These are phyloP conservation scores for Meda fulgida DNA, from an alignment of 2,797 vertebrate species.

Conservation along the genomic window DNA sequence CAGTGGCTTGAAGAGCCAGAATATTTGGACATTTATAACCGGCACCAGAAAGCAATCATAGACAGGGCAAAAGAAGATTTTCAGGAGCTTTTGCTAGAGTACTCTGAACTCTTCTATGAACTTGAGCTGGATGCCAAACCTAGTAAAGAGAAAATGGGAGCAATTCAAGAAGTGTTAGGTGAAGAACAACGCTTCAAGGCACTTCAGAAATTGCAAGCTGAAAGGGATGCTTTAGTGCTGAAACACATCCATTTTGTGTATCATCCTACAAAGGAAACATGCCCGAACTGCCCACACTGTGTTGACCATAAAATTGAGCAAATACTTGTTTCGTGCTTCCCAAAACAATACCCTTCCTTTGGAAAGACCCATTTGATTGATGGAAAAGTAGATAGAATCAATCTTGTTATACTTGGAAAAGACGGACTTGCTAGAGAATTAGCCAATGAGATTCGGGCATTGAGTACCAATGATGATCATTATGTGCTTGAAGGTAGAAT, in stretches of 20 bases:
- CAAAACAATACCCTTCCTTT: slow-evolving; percentile 79
- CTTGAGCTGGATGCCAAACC: slow-evolving; percentile 88
- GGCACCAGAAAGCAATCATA: slow-evolving; percentile 87
- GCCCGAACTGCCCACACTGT: slow-evolving; percentile 81
- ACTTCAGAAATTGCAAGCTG: slow-evolving; percentile 85
- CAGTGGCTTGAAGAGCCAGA: slow-evolving; percentile 85
- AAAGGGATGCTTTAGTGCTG: slow-evolving; percentile 85
- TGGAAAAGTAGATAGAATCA: slow-evolving; percentile 79
- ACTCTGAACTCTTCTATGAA: slow-evolving; percentile 88
- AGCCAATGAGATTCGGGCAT: slow-evolving; percentile 87
- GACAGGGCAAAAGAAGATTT: slow-evolving; percentile 88
- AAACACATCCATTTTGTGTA: slow-evolving; percentile 91
- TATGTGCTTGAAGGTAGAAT: slow-evolving; percentile 87
- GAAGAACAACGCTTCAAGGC: slow-evolving; percentile 88
- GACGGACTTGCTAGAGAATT: slow-evolving; percentile 85
- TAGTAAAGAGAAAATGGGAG: slow-evolving; percentile 91
- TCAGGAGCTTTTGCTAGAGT: slow-evolving; percentile 87
- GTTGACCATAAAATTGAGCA: slow-evolving; percentile 84
- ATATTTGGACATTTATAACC: slow-evolving; percentile 86
- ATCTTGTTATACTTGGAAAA: slow-evolving; percentile 87
- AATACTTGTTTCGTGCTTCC: slow-evolving; percentile 75
- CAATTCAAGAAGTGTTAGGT: slow-evolving; percentile 86
- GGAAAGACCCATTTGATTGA: slow-evolving; percentile 84
- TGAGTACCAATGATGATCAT: slow-evolving; percentile 86
- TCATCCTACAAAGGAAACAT: slow-evolving; percentile 87